Conservation (phyloP, 2,113 vertebrate genomes). For the Phylloscopus whistleri region DNA sequence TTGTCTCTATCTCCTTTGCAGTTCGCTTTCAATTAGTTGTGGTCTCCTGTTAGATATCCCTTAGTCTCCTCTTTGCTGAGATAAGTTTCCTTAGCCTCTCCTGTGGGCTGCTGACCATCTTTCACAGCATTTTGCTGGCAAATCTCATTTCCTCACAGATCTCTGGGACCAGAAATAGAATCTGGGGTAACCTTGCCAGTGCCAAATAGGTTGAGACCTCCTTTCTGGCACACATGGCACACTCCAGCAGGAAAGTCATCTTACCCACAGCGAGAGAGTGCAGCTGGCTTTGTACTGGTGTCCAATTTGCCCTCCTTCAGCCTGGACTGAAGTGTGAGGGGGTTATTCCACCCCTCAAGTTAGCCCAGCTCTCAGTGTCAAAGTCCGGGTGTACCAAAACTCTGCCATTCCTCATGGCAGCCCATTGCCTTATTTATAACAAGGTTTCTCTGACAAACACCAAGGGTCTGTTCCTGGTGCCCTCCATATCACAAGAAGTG, state of each 20-base stretch:
- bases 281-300: not conserved
- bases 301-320: not conserved
- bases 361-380: not conserved
- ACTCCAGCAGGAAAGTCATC: not conserved
- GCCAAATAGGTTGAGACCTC: not conserved
- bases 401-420: not conserved
- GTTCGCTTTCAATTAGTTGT: not conserved
- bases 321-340: not conserved
- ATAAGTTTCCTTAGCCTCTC: not conserved
- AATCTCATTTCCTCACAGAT: not conserved
- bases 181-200: not conserved
- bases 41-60: not conserved
- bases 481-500: not conserved
- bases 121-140: rapidly evolving
- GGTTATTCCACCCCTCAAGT: not conserved
- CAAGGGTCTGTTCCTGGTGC: not conserved
- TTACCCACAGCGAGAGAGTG: not conserved
- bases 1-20: not conserved
- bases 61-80: not conserved
- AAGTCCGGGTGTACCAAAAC: not conserved
- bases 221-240: not conserved
- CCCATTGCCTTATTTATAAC: not conserved
- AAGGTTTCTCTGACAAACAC: not conserved
- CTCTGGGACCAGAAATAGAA: not conserved
- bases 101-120: not conserved